phyloP scores from a whole-genome alignment of 2,797 vertebrate species.

The Ctenopoma kingsleyae region DNA sequence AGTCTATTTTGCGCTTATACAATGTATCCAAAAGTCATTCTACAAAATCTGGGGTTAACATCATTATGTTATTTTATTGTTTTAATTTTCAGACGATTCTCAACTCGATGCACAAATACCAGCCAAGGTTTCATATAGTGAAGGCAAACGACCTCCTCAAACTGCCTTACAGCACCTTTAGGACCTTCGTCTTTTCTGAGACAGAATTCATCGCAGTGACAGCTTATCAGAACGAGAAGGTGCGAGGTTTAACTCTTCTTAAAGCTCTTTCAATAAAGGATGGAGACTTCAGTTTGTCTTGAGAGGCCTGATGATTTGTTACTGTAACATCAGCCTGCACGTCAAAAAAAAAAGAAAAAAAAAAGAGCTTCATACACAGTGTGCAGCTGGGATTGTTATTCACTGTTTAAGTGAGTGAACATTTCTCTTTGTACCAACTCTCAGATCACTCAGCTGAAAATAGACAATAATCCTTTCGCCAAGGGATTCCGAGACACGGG shows the following conservation, averaged over 20 bases:
- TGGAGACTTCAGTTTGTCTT: not conserved
- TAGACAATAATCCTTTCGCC: conserved; percentile 97
- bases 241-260: conserved; percentile 52
- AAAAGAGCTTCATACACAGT: too few species aligned
- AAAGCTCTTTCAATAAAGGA: too few species aligned
- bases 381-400: not conserved
- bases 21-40: too few species aligned
- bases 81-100: conserved; percentile 88
- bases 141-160: conserved; percentile 92
- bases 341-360: not conserved
- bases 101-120: conserved; percentile 98
- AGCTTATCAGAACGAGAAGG: conserved; percentile 96
- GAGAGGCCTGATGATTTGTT: too few species aligned
- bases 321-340: too few species aligned
- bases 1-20: too few species aligned
- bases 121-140: conserved; percentile 93
- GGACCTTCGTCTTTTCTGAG: conserved; percentile 93
- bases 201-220: conserved; percentile 96
- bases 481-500: conserved; percentile 96
- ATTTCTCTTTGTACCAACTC: not conserved
- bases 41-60: not conserved
- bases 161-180: conserved; percentile 93
- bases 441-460: conserved; percentile 94
- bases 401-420: not conserved
- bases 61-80: not conserved